A percentile compares a stretch with the other conserved stretches of the same genome.
phyloP scores from a whole-genome alignment of 2,113 vertebrate species.

The Bujurquina vittata region DNA sequence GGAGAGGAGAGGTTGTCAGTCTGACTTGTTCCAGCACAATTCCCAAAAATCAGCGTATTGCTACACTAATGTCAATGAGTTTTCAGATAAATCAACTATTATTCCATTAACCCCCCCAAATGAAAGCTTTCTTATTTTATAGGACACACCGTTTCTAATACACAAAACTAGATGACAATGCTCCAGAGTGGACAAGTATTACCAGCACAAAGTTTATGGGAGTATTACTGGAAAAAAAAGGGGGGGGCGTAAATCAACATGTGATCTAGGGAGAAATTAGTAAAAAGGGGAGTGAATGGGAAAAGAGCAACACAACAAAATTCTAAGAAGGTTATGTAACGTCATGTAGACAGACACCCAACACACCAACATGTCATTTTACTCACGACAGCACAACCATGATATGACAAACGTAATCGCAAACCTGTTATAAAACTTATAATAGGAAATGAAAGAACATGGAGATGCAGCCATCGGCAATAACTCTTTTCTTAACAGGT shows the following conservation, averaged over 20 bases:
- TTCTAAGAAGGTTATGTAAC: conserved; percentile 2
- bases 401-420: not conserved
- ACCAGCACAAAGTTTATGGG: not conserved
- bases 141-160: not conserved
- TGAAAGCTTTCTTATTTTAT: not conserved
- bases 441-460: conserved; percentile 43
- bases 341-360: not conserved
- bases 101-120: not conserved
- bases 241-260: not conserved
- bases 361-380: not conserved
- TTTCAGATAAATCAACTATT: not conserved
- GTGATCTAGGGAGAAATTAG: conserved; percentile 29
- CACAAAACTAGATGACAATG: not conserved
- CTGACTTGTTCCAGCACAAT: not conserved
- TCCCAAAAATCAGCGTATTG: not conserved
- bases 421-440: conserved; percentile 23
- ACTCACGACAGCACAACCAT: not conserved
- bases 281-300: conserved; percentile 10
- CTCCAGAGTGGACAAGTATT: not conserved
- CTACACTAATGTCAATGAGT: not conserved
- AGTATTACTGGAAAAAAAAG: not conserved
- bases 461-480: conserved; percentile 24
- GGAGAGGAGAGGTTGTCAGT: not conserved
- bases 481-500: conserved; percentile 41
- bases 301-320: conserved; percentile 14